Evolutionary conservation across 2,888 invertebrate genomes (phyloP).

Genomic region (Esperia sulphurella): DNA sequence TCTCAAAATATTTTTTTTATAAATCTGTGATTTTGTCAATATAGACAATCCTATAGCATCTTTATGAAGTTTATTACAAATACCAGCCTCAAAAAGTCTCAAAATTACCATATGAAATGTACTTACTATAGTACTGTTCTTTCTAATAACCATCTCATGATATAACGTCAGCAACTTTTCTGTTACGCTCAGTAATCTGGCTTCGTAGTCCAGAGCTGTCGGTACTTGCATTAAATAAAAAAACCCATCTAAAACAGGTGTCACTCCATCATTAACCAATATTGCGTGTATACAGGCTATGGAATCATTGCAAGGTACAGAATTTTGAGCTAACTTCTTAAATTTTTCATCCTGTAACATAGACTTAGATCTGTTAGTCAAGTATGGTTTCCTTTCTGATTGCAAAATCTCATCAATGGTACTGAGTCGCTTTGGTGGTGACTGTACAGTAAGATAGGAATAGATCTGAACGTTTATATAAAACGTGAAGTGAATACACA

Average conservation of each 20-base stretch:
- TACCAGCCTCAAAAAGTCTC: slow-evolving; percentile 54
- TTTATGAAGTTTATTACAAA: slow-evolving; percentile 40
- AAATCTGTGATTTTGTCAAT: slow-evolving; percentile 37
- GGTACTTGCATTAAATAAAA: slow-evolving; percentile 39
- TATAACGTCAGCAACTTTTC: slow-evolving; percentile 48
- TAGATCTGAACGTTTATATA: slow-evolving; percentile 54
- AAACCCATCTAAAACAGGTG: slow-evolving; percentile 37
- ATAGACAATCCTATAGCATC: slow-evolving; percentile 48
- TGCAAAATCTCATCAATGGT: slow-evolving; percentile 41
- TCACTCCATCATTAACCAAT: slow-evolving; percentile 39
- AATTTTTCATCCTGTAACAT: slow-evolving; percentile 41
- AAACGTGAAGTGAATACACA: slow-evolving; percentile 43
- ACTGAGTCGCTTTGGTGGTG: slow-evolving; percentile 41
- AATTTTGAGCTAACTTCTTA: slow-evolving; percentile 33
- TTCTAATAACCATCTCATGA: slow-evolving; percentile 54
- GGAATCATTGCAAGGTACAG: slow-evolving; percentile 38
- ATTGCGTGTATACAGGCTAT: slow-evolving; percentile 33
- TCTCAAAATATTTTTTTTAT: slow-evolving; percentile 36
- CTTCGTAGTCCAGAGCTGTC: slow-evolving; percentile 49
- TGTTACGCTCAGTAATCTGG: slow-evolving; percentile 34
- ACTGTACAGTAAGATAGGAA: slow-evolving; percentile 52
- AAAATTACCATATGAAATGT: slow-evolving; percentile 31
- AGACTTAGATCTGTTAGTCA: slow-evolving; percentile 13
- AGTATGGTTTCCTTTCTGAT: slow-evolving; percentile 23
- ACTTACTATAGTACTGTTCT: slow-evolving; percentile 29